Evolutionary conservation across 1,140 invertebrate species (phyloP).

Genomic region (Trichonephila inaurata): DNA sequence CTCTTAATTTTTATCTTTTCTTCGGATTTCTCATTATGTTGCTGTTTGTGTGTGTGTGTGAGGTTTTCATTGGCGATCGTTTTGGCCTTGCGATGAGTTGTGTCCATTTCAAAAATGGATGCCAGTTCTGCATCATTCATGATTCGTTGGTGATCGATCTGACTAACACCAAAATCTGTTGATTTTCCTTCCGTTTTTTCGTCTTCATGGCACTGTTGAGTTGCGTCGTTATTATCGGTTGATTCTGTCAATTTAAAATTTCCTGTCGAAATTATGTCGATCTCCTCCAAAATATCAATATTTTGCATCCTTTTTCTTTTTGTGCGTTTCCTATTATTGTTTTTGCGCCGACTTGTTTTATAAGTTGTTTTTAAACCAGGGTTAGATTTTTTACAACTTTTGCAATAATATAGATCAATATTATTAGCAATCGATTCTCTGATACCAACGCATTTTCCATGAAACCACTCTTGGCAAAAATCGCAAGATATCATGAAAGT

Average conservation of each 20-base stretch:
- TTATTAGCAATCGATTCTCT: slow-evolving; percentile 94
- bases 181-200: background rate
- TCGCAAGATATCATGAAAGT: slow-evolving; percentile 99
- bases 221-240: background rate
- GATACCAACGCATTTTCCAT: slow-evolving; percentile 97
- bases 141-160: background rate
- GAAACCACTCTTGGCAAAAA: slow-evolving; percentile 98
- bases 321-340: background rate
- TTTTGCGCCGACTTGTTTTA: slow-evolving; percentile 83
- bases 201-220: background rate
- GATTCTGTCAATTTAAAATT: background rate
- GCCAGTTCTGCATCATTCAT: slow-evolving; percentile 18
- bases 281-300: slow-evolving; percentile 15
- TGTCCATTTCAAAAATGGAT: background rate
- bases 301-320: slow-evolving; percentile 66
- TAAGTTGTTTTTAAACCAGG: slow-evolving; percentile 90
- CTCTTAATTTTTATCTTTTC: slow-evolving; percentile 41
- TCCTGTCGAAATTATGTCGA: slow-evolving; percentile 28
- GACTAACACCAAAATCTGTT: background rate
- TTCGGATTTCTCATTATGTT: background rate
- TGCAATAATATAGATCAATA: slow-evolving; percentile 96
- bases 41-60: too few relatives aligned
- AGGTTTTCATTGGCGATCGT: slow-evolving; percentile 38
- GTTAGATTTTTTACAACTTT: slow-evolving; percentile 85
- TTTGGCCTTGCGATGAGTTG: slow-evolving; percentile 23